Percentiles rank a stretch among this genome's conserved stretches.
Evolutionary conservation across 1,140 invertebrate genomes (phyloP).

Genomic region (Cydia strobilella): DNA sequence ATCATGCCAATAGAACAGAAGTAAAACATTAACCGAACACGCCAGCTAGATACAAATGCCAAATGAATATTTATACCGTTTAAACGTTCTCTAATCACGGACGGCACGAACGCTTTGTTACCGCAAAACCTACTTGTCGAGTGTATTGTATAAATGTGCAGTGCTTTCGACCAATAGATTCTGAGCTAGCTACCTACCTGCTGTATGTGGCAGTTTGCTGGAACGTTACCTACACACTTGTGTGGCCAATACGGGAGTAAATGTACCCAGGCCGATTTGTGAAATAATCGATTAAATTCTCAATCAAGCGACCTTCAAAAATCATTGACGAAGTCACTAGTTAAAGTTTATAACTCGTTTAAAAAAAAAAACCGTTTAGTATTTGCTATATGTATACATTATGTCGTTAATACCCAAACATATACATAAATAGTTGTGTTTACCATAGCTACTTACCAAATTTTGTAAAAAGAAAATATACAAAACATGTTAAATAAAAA

Average conservation of each 20-base stretch:
- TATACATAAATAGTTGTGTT: too few relatives aligned
- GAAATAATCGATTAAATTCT: not conserved
- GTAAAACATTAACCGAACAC: slow-evolving; percentile 52
- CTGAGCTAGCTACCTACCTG: not conserved
- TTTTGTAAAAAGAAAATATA: too few relatives aligned
- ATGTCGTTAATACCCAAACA: too few relatives aligned
- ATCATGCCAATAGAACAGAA: slow-evolving; percentile 38
- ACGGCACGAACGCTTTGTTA: slow-evolving; percentile 46
- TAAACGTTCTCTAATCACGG: slow-evolving; percentile 70
- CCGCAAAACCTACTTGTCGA: not conserved
- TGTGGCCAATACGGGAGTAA: not conserved
- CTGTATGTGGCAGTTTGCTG: not conserved
- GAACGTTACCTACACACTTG: not conserved
- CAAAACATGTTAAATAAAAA: too few relatives aligned
- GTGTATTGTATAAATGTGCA: not conserved
- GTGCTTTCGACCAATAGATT: not conserved
- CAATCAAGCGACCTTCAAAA: not conserved
- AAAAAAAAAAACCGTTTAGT: too few relatives aligned
- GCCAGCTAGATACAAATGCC: slow-evolving; percentile 49
- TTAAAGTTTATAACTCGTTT: too few relatives aligned
- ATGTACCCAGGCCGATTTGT: not conserved
- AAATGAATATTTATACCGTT: slow-evolving; percentile 66
- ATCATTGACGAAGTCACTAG: too few relatives aligned
- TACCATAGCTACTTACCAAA: too few relatives aligned
- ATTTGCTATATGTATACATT: too few relatives aligned